Evolutionary conservation across 2,888 invertebrate genomes (phyloP), one percentile per base, ranked within the genome.

Genomic region (Ferdinandea cuprea): DNA sequence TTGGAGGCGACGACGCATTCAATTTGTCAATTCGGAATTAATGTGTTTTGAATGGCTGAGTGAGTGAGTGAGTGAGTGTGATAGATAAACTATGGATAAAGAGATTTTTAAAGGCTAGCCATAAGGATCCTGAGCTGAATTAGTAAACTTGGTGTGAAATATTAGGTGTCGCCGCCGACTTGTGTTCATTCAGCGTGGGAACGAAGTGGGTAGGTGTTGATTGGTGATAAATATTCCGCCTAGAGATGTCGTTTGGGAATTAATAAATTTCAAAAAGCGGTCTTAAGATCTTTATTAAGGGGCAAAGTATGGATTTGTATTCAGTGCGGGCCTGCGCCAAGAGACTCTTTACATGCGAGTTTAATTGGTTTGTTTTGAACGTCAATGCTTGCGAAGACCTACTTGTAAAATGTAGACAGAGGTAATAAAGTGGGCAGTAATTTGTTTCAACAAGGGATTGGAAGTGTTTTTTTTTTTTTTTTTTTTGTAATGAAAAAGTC

Each of bases 21-120:
- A 80, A 80, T 80, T 80, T 80, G 79, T 74, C 79, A 80, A 69
- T 48, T 44, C 50, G 63, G 48, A 80, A 56, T 74, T 61, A 68
- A 74, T 69, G 68, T 73, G 59, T 59, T 61, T 19, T 79, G 79
- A 68, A 73, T 68, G 79, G 56, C 25, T 63, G 59, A 72, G 37
- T 66, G 72, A 68, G 37, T 54, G 59, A 61, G 37, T 7, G 25
- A 11, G 6, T 15, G 32, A n/a, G 17, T 48, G 44, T 48, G 32
- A 44, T 63, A 35, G 25, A 32, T 30, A 8, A 40, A 28, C 28
- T 28, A 44, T 37, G 48, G 59, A 58, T 40, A 32, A 30, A 52
- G 3, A 48, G 42, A 72, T 54, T 25, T 54, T 25, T 25, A 54
- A 73, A 44, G 44, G 42, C 28, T 61, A 21, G 8, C n/a, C 15